These are phyloP conservation scores for Tonatia bakeri DNA, from an alignment of 2,113 vertebrate species.

Conservation along the genomic window DNA sequence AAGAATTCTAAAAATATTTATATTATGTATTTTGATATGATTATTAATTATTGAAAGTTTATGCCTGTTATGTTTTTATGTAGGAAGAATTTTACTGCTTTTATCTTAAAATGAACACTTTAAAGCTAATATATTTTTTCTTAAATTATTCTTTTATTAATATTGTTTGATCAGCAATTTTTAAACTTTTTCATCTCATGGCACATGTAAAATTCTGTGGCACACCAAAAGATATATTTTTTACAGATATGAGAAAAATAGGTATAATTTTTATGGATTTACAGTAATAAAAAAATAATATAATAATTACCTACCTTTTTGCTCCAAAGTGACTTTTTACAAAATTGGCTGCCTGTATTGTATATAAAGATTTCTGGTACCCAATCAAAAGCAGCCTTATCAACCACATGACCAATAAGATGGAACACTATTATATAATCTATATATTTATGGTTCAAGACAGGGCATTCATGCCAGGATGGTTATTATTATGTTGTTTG, in stretches of 20 bases:
- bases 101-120: slow-evolving; percentile 3
- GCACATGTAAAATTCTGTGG: background rate
- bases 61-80: background rate
- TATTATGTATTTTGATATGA: background rate
- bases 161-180: background rate
- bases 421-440: background rate
- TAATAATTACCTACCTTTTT: background rate
- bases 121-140: background rate
- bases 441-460: background rate
- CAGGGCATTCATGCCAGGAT: background rate
- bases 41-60: background rate
- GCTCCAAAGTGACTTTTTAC: background rate
- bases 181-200: background rate
- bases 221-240: background rate
- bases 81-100: background rate
- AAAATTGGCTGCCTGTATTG: background rate
- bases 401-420: background rate
- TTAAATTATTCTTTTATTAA: background rate
- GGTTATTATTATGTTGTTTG: background rate
- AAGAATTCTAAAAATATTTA: background rate
- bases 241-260: background rate
- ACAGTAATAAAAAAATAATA: background rate
- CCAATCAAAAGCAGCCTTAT: background rate
- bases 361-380: background rate
- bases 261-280: background rate